Conservation (phyloP, 2,888 invertebrate genomes). For the Tethea ocularis region DNA sequence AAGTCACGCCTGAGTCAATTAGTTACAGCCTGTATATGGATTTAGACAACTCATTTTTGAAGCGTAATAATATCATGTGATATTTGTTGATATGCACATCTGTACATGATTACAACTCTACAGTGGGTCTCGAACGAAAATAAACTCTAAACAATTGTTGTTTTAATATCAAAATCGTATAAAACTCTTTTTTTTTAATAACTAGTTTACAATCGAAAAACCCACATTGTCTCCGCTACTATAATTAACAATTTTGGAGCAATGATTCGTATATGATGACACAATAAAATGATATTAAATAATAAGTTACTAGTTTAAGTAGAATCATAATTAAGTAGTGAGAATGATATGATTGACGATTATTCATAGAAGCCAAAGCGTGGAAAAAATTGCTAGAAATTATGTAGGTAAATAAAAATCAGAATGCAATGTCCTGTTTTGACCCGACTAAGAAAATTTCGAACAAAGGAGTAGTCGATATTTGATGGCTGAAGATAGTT, state of each 20-base stretch:
- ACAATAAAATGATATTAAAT: not conserved
- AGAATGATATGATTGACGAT: too few relatives aligned
- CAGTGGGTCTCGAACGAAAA: conserved; percentile 29
- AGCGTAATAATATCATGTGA: conserved; percentile 41
- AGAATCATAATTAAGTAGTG: not conserved
- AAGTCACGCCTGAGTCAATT: too few relatives aligned
- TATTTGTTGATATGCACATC: conserved; percentile 16
- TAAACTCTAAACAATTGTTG: conserved; percentile 15
- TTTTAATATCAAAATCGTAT: conserved; percentile 64
- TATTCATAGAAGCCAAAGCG: too few relatives aligned
- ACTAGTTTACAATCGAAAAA: conserved; percentile 32
- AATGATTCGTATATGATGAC: conserved; percentile 22
- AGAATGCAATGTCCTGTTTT: too few relatives aligned
- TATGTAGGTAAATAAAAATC: too few relatives aligned
- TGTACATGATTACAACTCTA: conserved; percentile 4
- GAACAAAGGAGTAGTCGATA: too few relatives aligned
- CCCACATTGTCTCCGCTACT: conserved; percentile 22
- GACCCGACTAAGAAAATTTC: too few relatives aligned
- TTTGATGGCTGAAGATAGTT: too few relatives aligned
- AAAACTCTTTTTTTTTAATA: conserved; percentile 42
- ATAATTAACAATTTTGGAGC: conserved; percentile 30
- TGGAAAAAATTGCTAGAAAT: too few relatives aligned
- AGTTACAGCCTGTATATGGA: not conserved
- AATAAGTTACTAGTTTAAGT: conserved; percentile 5
- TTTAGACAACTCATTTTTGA: not conserved